Percentiles rank a stretch among this genome's conserved stretches.
phyloP scores from a whole-genome alignment of 2,797 vertebrate species.

The Euthynnus affinis region DNA sequence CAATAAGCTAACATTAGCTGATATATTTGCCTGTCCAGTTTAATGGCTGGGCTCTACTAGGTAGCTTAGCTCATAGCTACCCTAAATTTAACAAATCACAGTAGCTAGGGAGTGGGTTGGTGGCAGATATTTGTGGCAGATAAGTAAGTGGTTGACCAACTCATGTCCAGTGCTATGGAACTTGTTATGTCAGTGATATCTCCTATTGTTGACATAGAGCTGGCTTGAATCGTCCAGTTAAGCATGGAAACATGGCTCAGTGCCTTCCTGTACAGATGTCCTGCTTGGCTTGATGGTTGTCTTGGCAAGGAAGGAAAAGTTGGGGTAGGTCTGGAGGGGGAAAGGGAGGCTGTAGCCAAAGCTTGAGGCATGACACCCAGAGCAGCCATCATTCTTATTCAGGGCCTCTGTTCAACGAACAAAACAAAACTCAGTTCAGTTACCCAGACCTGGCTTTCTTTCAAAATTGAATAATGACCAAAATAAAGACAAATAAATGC shows the following conservation, averaged over 20 bases:
- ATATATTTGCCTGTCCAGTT: no score
- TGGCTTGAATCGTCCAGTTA: constrained; percentile 13
- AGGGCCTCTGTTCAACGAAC: constrained; percentile 10
- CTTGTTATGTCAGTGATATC: constrained; percentile 32
- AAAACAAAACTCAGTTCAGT: constrained; percentile 1
- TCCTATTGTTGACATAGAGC: constrained; percentile 21
- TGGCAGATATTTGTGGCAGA: constrained; percentile 1
- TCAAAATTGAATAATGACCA: not conserved
- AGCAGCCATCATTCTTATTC: constrained; percentile 16
- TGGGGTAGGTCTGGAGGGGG: constrained; percentile 19
- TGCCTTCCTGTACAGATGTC: constrained; percentile 60
- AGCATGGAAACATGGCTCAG: constrained; percentile 42
- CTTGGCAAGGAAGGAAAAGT: constrained; percentile 39
- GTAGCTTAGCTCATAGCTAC: no score
- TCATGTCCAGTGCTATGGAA: not conserved
- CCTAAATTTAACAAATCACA: no score
- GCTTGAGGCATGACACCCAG: constrained; percentile 18
- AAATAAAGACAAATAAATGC: not conserved
- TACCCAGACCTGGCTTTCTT: not conserved
- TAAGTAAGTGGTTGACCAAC: not conserved
- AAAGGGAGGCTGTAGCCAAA: constrained; percentile 25
- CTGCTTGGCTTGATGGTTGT: constrained; percentile 32
- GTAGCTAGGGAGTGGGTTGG: no score
- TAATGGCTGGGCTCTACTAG: no score
- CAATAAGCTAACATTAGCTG: no score